These are phyloP conservation scores for Branchinecta sandiegonensis DNA, from an alignment of 2,888 invertebrate species.

Conservation along the genomic window DNA sequence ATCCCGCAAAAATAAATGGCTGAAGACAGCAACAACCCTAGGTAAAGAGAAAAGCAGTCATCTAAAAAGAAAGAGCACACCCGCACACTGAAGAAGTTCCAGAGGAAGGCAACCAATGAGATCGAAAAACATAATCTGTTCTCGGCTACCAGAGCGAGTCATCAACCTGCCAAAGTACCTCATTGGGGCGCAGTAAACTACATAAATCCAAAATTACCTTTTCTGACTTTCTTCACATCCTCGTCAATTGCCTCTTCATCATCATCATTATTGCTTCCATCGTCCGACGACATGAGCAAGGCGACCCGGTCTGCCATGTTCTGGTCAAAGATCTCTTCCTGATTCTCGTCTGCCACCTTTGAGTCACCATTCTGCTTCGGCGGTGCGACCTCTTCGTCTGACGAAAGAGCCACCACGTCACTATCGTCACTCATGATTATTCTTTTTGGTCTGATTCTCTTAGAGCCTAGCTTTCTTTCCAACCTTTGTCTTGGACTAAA, in stretches of 20 bases:
- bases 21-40: no score
- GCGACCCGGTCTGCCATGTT: not conserved
- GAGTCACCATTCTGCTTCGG: not conserved
- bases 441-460: not conserved
- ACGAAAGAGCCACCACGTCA: not conserved
- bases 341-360: not conserved
- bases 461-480: not conserved
- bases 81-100: no score
- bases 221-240: not conserved
- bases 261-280: not conserved
- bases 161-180: no score
- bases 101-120: no score
- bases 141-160: no score
- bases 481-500: not conserved
- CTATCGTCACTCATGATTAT: constrained; percentile 6
- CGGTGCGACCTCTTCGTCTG: constrained; percentile 1
- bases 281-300: not conserved
- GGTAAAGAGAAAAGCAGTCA: no score
- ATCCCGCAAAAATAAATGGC: no score
- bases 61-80: no score
- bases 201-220: not conserved
- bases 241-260: not conserved
- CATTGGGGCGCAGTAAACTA: not conserved
- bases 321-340: not conserved
- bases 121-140: no score